Evolutionary conservation across 1,140 invertebrate species (phyloP), one percentile per base, ranked within the genome.

Genomic region (Drosophila watanabei): DNA sequence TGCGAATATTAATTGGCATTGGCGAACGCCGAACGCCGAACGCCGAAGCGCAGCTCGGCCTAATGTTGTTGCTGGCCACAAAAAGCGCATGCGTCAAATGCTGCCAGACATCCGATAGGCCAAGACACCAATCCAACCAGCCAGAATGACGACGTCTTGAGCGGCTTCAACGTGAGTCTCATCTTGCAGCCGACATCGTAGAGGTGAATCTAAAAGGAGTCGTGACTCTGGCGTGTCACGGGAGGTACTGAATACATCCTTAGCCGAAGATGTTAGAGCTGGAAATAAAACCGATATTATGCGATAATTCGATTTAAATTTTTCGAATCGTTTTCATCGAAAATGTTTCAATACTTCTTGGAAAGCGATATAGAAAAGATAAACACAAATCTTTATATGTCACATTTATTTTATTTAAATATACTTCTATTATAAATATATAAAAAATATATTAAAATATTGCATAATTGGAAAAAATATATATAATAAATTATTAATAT

Each of bases 1-100:
- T 86, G 88, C 86, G 86, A 90, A 90, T 90, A 90, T 90, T 90
- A 90, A 90, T 90, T 90, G 86, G 86, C 86, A 62, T 60, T 78
- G 75, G 64, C 76, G 76, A 89, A 90, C 86, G 85, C 71, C 86
- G 75, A 77, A 80, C n/a, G n/a, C n/a, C 76, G 76, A 89, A 90
- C 86, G 85, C 71, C 86, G 75, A 77, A 80, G 83, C 80, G 76
- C 83, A 87, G 57, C 51, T 66, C 66, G 80, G 61, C 65, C 71
- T 82, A 84, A 88, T 88, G 81, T 83, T 84, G 84, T 83, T 84
- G 84, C 73, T 75, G 73, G 83, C 83, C 70, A 79, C 80, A 75
- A 80, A 79, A 70, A 77, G 84, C 37, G 68, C 78, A 76, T 79
- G 78, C 73, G 82, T 85, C 78, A 84, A 84, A 84, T 68, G 68